A percentile compares a stretch with the other conserved stretches of the same genome.
Evolutionary conservation across 2,888 invertebrate species (phyloP).

Genomic region (Drosophila eohydei): DNA sequence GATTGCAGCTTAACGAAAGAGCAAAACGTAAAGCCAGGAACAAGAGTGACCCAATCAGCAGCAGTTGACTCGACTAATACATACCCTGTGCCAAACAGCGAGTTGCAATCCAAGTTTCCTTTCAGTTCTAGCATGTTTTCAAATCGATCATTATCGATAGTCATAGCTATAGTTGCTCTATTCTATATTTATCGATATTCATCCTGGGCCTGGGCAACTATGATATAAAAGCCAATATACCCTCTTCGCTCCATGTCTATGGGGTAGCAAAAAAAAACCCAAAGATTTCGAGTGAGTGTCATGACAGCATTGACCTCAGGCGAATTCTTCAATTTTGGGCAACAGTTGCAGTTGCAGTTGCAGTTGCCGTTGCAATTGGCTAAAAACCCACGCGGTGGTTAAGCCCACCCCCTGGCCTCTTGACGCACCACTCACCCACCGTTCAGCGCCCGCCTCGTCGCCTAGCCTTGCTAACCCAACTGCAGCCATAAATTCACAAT

Average conservation of each 20-base stretch:
- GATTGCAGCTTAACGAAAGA: slow-evolving; percentile 38
- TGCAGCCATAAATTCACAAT: slow-evolving; percentile 40
- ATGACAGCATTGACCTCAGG: slow-evolving; percentile 73
- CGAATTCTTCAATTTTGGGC: slow-evolving; percentile 51
- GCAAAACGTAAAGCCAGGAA: slow-evolving; percentile 9
- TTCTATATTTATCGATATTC: not conserved
- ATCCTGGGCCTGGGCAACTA: not conserved
- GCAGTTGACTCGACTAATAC: not conserved
- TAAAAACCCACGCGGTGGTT: slow-evolving; percentile 17
- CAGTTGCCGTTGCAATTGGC: slow-evolving; percentile 36
- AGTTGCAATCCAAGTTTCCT: no score
- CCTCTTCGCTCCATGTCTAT: not conserved
- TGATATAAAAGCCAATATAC: not conserved
- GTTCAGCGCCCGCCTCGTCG: no score
- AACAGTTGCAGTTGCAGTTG: slow-evolving; percentile 40
- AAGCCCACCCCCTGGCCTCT: slow-evolving; percentile 1
- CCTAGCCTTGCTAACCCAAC: slow-evolving; percentile 6
- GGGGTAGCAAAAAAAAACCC: slow-evolving; percentile 7
- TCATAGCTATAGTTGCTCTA: no score
- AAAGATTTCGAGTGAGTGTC: slow-evolving; percentile 54
- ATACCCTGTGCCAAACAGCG: not conserved
- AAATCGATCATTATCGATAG: not conserved
- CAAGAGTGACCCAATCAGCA: not conserved
- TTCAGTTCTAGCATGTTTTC: no score
- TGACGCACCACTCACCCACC: not conserved